Conservation (phyloP, 2,797 vertebrate species). For the Philypnodon macrostomus region DNA sequence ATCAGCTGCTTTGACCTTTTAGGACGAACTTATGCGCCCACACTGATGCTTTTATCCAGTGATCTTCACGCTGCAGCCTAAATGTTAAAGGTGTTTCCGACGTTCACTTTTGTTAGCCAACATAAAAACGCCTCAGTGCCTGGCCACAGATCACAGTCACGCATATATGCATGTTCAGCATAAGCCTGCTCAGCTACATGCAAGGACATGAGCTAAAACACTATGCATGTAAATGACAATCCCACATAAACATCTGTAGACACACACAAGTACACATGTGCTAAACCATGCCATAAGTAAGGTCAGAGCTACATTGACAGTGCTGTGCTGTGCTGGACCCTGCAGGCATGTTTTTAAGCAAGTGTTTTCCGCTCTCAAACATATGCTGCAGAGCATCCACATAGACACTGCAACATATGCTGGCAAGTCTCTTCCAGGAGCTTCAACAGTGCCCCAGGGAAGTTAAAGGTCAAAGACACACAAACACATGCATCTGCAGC, state of each 20-base stretch:
- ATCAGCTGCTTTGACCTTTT: slow-evolving; percentile 56
- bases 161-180: slow-evolving; percentile 5
- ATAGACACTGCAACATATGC: slow-evolving; percentile 73
- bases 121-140: slow-evolving; percentile 32
- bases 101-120: slow-evolving; percentile 40
- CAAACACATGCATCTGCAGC: slow-evolving; percentile 33
- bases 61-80: slow-evolving; percentile 68
- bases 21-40: slow-evolving; percentile 35
- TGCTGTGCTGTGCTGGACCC: slow-evolving; percentile 56
- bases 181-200: neutral
- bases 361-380: slow-evolving; percentile 65
- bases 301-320: slow-evolving; percentile 68
- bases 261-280: slow-evolving; percentile 20
- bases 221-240: slow-evolving; percentile 1
- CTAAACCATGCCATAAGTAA: slow-evolving; percentile 64
- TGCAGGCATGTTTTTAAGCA: slow-evolving; percentile 70
- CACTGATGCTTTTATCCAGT: slow-evolving; percentile 60
- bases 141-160: slow-evolving; percentile 17
- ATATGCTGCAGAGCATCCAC: slow-evolving; percentile 79
- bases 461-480: slow-evolving; percentile 75
- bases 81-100: slow-evolving; percentile 72
- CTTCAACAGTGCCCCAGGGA: slow-evolving; percentile 70
- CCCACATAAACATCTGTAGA: neutral
- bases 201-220: slow-evolving; percentile 2
- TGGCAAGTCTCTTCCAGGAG: slow-evolving; percentile 67